Evolutionary conservation across 2,113 vertebrate genomes (phyloP).

Genomic region (Ceratotherium simum): DNA sequence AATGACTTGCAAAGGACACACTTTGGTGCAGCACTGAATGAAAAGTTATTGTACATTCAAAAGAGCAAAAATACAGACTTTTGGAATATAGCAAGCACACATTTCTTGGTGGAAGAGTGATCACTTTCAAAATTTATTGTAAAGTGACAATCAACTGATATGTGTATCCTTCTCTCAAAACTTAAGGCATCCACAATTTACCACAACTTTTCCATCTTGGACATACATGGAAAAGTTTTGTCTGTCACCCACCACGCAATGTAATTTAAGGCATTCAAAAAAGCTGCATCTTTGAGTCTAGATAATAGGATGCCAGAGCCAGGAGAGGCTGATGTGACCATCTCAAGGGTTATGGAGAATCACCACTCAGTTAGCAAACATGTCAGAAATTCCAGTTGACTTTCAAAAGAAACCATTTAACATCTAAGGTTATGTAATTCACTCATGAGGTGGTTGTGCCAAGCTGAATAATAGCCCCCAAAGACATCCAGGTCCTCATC

Average conservation of each 20-base stretch:
- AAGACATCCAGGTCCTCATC: background rate
- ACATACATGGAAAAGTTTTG: background rate
- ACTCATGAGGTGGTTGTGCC: fast-evolving
- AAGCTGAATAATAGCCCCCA: background rate
- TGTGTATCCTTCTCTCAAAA: background rate
- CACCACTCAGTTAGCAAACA: background rate
- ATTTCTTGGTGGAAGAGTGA: background rate
- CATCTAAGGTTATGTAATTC: fast-evolving
- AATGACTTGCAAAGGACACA: background rate
- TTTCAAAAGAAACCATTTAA: background rate
- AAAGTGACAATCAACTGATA: background rate
- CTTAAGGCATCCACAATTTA: background rate
- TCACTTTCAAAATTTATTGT: background rate
- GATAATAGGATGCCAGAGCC: background rate
- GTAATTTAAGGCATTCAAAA: background rate
- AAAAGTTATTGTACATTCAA: background rate
- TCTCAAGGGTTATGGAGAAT: background rate
- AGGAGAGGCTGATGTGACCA: too few relatives aligned
- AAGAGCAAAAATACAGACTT: background rate
- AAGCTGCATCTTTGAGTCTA: background rate
- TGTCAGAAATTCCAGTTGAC: too few relatives aligned
- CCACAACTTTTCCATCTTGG: background rate
- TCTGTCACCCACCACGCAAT: background rate
- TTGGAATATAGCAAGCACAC: background rate
- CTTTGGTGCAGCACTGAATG: background rate